Base-by-base conservation (phyloP, 1,140 invertebrate species). In the Galleria mellonella region DNA sequence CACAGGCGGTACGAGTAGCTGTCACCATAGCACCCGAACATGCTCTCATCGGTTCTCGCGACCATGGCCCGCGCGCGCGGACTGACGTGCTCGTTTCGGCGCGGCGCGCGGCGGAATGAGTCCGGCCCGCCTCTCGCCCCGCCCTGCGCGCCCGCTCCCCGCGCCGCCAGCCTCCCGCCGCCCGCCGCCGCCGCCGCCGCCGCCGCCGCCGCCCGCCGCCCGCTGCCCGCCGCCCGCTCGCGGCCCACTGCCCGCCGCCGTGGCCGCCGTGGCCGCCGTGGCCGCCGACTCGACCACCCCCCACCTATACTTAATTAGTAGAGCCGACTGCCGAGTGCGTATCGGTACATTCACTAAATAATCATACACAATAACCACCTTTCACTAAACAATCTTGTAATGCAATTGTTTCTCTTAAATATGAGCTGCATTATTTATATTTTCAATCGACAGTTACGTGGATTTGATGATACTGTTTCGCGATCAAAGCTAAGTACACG, bases 1-100 rank as follows among this genome's bases (percentile, higher is more conserved):
- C 90, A 91, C 67, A 91, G 88, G 64, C 90, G 86, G 83, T 91
- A 91, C 72, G 90, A 91, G 84, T 91, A 91, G 79, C 89, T 91
- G 84, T 90, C 83, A 83, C 79, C 89, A 85, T 90, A 90, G 85
- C 88, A 89, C 61, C 89, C 89, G 86, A 89, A 90, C 89, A 91
- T 90, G 81, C 83, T 88, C 57, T 76, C 74, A 77, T 88, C 88
- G 86, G 87, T 88, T 76, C 89, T 87, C 86, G 89, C 89, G 83
- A 91, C 89, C 89, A 90, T 90, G 85, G 86, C 89, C 85, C 76
- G 70, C 78, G 69, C 67, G 58, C 69, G 72, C 72, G 58, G 57
- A 60, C 50, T 35, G 37, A 66, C 73, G 65, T 72, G 56, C 45
- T 43, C 51, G 56, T 58, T 42, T 61, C 58, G 64, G 68, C 66